Base-by-base conservation (phyloP, 2,113 vertebrate species). In the Cebus imitator region DNA sequence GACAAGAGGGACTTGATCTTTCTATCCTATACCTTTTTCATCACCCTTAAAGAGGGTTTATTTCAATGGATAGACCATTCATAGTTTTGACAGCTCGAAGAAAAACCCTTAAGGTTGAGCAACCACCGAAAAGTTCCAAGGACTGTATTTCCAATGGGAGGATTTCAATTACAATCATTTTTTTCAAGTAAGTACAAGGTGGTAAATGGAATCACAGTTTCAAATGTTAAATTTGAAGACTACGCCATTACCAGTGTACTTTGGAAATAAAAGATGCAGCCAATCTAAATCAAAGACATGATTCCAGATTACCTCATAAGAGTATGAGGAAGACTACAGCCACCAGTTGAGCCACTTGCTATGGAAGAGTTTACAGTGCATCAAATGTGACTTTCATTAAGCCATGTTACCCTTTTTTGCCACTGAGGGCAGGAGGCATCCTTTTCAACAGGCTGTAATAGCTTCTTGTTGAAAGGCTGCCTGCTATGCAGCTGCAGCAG, bases 211-310 rank as follows among this genome's bases (percentile, higher is more conserved):
- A 72, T 45, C 45, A 14, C 10, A 40, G 40, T 91, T 96, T 81
- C 23, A 91, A 5, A 50, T 87, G 81, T 78, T 78, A 78, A n/a
- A 45, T 90, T 73, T 83, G 80, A 94, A 92, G 81, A 87, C 40
- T 30, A 0, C 13, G 10, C 93, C 82, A 87, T 83, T 81, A 68
- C 18, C 55, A 91, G 6, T 58, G 25, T 94, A 12, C 45, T 92
- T 58, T 9, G 43, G 23, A 92, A 95, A 45, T 83, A 48, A 84
- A 92, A 73, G 66, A 86, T 79, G n/a, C 8, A 88, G 37, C 12
- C 30, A 52, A 13, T 87, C 17, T 92, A 72, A 94, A 68, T 75
- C 64, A 84, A 75, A 96, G 82, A 25, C 37, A 30, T 76, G 5
- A 37, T 61, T 94, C 45, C 10, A 82, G 78, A 57, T 68, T 32